Evolutionary conservation across 2,113 vertebrate genomes (phyloP).

Genomic region (Onychostruthus taczanowskii): DNA sequence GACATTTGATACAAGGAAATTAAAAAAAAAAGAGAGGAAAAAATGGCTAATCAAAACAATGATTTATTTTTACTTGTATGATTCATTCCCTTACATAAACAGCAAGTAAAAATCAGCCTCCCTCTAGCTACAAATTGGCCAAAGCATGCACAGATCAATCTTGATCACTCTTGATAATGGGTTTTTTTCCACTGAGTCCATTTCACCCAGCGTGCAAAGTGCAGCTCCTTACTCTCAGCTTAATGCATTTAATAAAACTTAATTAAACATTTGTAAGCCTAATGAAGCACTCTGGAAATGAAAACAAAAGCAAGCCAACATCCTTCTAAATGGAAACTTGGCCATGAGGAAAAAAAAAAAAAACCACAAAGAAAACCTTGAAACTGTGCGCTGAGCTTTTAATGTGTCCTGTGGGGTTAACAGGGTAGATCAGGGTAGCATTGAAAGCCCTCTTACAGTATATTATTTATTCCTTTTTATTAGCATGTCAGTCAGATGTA

Average conservation of each 20-base stretch:
- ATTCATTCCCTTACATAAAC: neutral
- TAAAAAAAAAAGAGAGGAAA: neutral
- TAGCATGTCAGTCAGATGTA: neutral
- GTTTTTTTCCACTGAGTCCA: slow-evolving; percentile 17
- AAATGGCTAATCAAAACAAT: neutral
- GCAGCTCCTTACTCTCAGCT: slow-evolving; percentile 43
- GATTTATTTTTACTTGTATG: neutral
- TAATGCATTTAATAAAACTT: slow-evolving; percentile 72
- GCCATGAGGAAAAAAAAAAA: neutral
- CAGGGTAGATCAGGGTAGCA: neutral
- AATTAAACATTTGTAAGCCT: slow-evolving; percentile 63
- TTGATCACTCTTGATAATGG: slow-evolving; percentile 14
- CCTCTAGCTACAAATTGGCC: neutral
- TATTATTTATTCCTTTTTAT: neutral
- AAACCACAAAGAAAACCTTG: no score
- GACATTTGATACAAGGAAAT: neutral
- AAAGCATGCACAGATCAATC: slow-evolving; percentile 1
- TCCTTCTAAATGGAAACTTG: neutral
- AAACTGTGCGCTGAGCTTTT: neutral
- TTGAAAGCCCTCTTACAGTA: neutral
- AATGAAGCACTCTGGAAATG: slow-evolving; percentile 63
- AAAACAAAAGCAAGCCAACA: slow-evolving; percentile 40
- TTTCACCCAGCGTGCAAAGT: slow-evolving; percentile 33
- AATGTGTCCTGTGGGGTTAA: neutral
- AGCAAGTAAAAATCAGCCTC: neutral